A percentile compares a stretch with the other conserved stretches of the same genome.
These are phyloP conservation scores for Drosophila carrolli DNA, from an alignment of 1,140 invertebrate species.

Conservation along the genomic window DNA sequence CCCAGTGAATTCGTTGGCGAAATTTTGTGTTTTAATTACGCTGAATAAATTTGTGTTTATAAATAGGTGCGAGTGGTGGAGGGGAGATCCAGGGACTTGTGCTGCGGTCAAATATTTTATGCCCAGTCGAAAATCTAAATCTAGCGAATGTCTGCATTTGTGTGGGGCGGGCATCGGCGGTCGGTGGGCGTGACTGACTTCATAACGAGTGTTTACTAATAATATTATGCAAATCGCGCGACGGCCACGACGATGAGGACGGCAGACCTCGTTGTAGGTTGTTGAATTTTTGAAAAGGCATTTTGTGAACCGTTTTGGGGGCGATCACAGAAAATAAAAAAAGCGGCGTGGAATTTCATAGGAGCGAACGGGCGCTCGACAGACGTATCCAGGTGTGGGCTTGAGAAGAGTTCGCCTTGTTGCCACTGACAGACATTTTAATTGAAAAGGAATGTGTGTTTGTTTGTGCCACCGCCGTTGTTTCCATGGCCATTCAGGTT, in stretches of 20 bases:
- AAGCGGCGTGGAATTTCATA: slow-evolving; percentile 16
- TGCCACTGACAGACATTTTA: slow-evolving; percentile 71
- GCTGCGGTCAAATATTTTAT: slow-evolving; percentile 80
- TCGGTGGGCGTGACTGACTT: slow-evolving; percentile 53
- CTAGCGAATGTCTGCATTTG: slow-evolving; percentile 76
- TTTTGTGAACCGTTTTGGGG: slow-evolving; percentile 74
- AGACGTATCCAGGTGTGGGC: slow-evolving; percentile 68
- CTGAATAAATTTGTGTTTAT: slow-evolving; percentile 83
- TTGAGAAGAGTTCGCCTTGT: slow-evolving; percentile 19
- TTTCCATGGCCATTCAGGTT: slow-evolving; percentile 34
- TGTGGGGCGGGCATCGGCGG: slow-evolving; percentile 21
- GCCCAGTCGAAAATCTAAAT: slow-evolving; percentile 78
- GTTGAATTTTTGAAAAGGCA: slow-evolving; percentile 80
- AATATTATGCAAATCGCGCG: slow-evolving; percentile 80
- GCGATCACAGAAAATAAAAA: slow-evolving; percentile 17
- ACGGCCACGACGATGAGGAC: slow-evolving; percentile 39
- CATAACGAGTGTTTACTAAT: slow-evolving; percentile 83
- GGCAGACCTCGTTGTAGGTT: slow-evolving; percentile 36
- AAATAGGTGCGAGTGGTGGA: slow-evolving; percentile 57
- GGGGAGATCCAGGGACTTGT: slow-evolving; percentile 40
- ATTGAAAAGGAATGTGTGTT: slow-evolving; percentile 75
- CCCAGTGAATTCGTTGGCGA: slow-evolving; percentile 47
- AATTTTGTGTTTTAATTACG: slow-evolving; percentile 84
- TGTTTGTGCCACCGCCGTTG: slow-evolving; percentile 25
- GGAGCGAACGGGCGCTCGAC: slow-evolving; percentile 40